phyloP scores from a whole-genome alignment of 2,113 vertebrate genomes.

The Desmodus rotundus region DNA sequence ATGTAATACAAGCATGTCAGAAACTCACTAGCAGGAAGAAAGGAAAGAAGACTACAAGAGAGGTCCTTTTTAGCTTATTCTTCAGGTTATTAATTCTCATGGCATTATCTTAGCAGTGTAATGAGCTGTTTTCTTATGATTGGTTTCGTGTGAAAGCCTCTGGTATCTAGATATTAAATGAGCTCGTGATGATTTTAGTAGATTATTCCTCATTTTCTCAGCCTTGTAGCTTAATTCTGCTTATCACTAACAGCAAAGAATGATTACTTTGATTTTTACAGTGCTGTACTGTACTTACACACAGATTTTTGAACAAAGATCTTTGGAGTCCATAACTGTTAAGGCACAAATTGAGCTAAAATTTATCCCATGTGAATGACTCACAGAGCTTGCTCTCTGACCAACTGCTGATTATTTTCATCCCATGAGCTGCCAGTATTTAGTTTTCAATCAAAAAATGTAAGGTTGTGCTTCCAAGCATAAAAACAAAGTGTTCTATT shows the following conservation, averaged over 20 bases:
- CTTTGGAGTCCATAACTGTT: not conserved
- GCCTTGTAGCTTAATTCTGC: not conserved
- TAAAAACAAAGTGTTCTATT: not conserved
- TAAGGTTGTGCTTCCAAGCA: not conserved
- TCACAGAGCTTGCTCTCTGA: not conserved
- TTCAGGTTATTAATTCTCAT: not conserved
- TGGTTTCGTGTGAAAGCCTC: not conserved
- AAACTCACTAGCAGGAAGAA: not conserved
- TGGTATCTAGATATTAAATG: not conserved
- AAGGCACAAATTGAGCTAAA: not conserved
- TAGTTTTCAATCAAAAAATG: not conserved
- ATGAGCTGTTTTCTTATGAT: not conserved
- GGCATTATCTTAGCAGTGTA: not conserved
- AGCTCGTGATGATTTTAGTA: not conserved
- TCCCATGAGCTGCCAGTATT: not conserved
- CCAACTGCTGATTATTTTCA: not conserved
- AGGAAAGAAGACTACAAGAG: not conserved
- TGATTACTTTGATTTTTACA: constrained; percentile 4
- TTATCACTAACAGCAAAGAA: not conserved
- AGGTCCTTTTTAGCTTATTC: not conserved
- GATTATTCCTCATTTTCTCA: not conserved
- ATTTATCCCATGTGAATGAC: not conserved
- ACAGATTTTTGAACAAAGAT: not conserved
- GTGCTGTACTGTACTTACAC: not conserved
- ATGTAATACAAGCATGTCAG: not conserved